A percentile compares a stretch with the other conserved stretches of the same genome.
Conservation (phyloP, 2,113 vertebrate species). For the Gnathonemus echidnorhynchus region DNA sequence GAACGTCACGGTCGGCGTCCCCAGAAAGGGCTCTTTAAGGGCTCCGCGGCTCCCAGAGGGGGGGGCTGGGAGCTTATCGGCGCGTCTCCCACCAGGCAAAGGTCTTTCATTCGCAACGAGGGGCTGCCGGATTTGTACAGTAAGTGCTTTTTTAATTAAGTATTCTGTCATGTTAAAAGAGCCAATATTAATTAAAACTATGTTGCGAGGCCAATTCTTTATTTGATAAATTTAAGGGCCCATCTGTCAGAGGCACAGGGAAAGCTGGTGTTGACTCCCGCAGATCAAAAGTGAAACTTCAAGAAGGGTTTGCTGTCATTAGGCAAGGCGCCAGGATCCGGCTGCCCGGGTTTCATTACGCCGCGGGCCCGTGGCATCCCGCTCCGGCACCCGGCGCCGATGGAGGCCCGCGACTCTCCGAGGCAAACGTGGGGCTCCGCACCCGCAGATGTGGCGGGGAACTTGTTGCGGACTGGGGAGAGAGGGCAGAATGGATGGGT, state of each 20-base stretch:
- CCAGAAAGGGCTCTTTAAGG: not conserved
- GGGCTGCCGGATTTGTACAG: constrained; percentile 25
- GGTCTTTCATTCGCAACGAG: constrained; percentile 24
- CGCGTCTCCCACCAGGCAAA: not conserved
- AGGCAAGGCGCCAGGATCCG: constrained; percentile 34
- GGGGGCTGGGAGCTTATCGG: not conserved
- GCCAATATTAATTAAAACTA: constrained; percentile 42
- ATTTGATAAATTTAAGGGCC: constrained; percentile 35
- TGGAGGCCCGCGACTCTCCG: constrained; percentile 40
- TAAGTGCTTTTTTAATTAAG: constrained; percentile 43
- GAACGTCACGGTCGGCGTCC: not conserved
- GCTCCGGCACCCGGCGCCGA: constrained; percentile 32
- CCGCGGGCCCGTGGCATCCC: constrained; percentile 27
- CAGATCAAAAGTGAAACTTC: constrained; percentile 46
- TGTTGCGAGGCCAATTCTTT: constrained; percentile 43
- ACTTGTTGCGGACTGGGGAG: constrained; percentile 19
- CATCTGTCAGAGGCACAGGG: constrained; percentile 47
- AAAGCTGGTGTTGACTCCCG: constrained; percentile 37
- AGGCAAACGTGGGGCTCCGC: constrained; percentile 31
- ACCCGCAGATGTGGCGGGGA: constrained; percentile 20
- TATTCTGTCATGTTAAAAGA: constrained; percentile 41
- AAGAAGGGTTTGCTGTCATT: constrained; percentile 45
- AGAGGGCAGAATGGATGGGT: not conserved
- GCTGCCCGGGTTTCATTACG: constrained; percentile 33
- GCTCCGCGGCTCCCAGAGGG: not conserved